Evolutionary conservation across 2,113 vertebrate species (phyloP).

Genomic region (Amphilophus citrinellus): DNA sequence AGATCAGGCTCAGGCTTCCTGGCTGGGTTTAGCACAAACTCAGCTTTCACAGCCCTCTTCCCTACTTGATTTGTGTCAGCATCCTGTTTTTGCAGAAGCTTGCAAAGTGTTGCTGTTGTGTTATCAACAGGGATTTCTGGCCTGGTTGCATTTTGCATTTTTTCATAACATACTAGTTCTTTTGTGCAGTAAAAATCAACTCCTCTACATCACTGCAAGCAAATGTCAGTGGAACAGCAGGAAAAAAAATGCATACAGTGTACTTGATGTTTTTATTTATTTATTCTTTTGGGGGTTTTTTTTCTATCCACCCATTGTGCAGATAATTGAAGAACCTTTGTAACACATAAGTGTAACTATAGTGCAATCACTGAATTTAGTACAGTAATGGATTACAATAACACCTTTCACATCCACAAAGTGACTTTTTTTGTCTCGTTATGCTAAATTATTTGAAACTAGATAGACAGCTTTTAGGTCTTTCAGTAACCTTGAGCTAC

Average conservation of each 20-base stretch:
- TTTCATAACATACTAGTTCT: background rate
- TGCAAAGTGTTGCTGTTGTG: background rate
- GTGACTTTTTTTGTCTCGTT: background rate
- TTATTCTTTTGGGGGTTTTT: no score
- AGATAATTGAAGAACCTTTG: background rate
- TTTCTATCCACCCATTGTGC: background rate
- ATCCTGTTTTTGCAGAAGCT: background rate
- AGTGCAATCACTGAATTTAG: background rate
- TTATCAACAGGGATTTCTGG: background rate
- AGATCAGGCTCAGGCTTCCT: background rate
- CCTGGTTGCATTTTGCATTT: background rate
- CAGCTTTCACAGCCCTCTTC: slow-evolving; percentile 2
- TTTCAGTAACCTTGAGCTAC: background rate
- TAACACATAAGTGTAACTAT: background rate
- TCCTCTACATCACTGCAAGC: no score
- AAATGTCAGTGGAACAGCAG: background rate
- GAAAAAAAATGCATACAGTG: background rate
- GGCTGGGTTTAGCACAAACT: background rate
- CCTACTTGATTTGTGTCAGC: background rate
- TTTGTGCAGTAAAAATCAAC: background rate
- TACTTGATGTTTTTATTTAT: background rate
- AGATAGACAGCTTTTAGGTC: background rate
- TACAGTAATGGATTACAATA: background rate
- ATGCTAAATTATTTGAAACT: background rate
- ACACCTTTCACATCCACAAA: fast-evolving